Evolutionary conservation across 2,888 invertebrate genomes (phyloP).

Genomic region (Petrophora chlorosata): DNA sequence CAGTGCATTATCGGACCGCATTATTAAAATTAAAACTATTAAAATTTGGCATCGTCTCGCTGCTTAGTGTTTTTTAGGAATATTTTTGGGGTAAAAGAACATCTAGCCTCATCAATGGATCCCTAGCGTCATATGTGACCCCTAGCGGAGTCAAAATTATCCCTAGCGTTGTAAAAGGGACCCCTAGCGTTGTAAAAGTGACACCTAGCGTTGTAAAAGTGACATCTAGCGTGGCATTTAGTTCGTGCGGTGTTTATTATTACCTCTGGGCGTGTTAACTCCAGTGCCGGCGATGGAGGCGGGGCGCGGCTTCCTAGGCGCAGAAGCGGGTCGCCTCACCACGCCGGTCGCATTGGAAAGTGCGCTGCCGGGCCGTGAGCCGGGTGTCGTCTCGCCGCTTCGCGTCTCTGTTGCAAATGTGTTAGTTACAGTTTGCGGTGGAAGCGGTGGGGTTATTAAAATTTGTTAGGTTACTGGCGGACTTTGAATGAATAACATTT

Average conservation of each 20-base stretch:
- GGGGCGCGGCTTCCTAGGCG: conserved; percentile 87
- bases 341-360: conserved; percentile 87
- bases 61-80: conserved; percentile 89
- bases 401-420: conserved; percentile 82
- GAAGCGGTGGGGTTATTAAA: conserved; percentile 10
- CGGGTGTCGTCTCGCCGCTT: conserved; percentile 90
- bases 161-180: too few species aligned
- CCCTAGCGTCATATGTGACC: too few species aligned
- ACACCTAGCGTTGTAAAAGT: too few species aligned
- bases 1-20: conserved; percentile 94
- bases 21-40: too few species aligned
- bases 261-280: conserved; percentile 85
- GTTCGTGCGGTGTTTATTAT: conserved; percentile 10
- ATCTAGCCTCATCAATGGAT: too few species aligned
- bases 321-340: conserved; percentile 85
- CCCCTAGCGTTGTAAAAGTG: too few species aligned
- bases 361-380: conserved; percentile 94
- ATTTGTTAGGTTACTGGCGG: not conserved
- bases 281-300: conserved; percentile 91
- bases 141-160: too few species aligned
- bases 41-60: conserved; percentile 91
- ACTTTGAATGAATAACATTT: too few species aligned
- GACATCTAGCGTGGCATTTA: too few species aligned
- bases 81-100: too few species aligned
- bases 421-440: conserved; percentile 12